These are phyloP conservation scores for Adelges cooleyi DNA, from an alignment of 1,140 invertebrate genomes.

Conservation along the genomic window DNA sequence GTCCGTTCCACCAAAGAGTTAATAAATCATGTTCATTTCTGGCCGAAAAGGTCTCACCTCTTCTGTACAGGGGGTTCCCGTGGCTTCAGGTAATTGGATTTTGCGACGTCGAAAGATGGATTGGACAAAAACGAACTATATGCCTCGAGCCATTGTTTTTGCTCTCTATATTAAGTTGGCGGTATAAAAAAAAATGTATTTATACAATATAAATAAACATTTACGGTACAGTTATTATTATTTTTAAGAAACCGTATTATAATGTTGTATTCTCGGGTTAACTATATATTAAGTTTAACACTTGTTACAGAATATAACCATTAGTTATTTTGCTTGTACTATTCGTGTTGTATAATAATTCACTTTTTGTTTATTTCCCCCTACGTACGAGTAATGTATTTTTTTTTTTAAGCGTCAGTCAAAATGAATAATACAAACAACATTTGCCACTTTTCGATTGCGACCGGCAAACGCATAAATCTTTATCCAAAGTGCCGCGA, in stretches of 20 bases:
- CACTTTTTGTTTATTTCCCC: no score
- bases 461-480: conserved; percentile 5
- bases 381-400: no score
- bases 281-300: no score
- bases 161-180: not conserved
- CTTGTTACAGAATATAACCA: no score
- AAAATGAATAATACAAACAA: not conserved
- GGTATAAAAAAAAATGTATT: not conserved
- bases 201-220: no score
- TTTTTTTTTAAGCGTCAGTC: no score
- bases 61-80: not conserved
- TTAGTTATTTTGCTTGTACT: no score
- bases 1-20: not conserved
- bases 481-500: not conserved
- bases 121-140: conserved; percentile 3
- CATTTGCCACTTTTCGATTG: conserved; percentile 21
- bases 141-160: conserved; percentile 11
- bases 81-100: conserved; percentile 26
- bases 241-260: no score
- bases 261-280: no score
- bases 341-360: no score
- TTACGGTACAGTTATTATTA: no score
- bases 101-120: conserved; percentile 24
- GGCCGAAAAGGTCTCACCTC: conserved; percentile 7
- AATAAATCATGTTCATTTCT: conserved; percentile 21